Evolutionary conservation across 2,113 vertebrate species (phyloP), one percentile per base, ranked within the genome.

Genomic region (Saimiri boliviensis): DNA sequence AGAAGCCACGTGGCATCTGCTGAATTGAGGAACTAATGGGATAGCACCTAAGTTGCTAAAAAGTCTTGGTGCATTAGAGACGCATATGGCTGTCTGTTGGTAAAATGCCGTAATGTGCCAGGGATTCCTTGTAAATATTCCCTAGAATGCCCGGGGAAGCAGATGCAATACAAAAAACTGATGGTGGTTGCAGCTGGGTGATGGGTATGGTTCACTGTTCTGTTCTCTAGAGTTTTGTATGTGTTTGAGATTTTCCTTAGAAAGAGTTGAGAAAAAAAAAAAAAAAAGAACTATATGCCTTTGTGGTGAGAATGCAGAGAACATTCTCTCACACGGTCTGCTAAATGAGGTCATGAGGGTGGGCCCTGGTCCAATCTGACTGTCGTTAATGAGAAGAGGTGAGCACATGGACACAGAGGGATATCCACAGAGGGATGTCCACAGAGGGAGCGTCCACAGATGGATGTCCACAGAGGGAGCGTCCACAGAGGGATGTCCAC

Each of bases 1-100:
- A 7, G 37, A 40, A 10, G 27, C 7, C 10, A 0, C 0, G 1
- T 32, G 70, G 45, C 56, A 4, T 17, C 6, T 0, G 10, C 79
- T 27, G 14, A 35, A 0, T 1, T 58, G 73, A 11, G 68, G 56
- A 40, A 20, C 40, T 27, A 19, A 71, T 2, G 0, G 35, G 54
- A 9, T 5, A 6, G 77, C 1, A 4, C 40, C 6, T 8, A 14
- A 1, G 13, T 25, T 40, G 35, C 77, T 40, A 30, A 71, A 54
- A 79, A 11, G 10, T 23, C 32, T 30, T 9, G 14, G 13, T 30
- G 4, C 66, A 0, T 30, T 70, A 23, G 60, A 80, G 27, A 30
- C 4, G 47, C 16, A 3, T 5, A 56, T 3, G 32, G 60, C 17
- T 4, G 3, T 30, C 6, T 70, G 1, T 32, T 2, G 9, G 20